Evolutionary conservation across 2,888 invertebrate genomes (phyloP).

Genomic region (Colostygia pectinataria): DNA sequence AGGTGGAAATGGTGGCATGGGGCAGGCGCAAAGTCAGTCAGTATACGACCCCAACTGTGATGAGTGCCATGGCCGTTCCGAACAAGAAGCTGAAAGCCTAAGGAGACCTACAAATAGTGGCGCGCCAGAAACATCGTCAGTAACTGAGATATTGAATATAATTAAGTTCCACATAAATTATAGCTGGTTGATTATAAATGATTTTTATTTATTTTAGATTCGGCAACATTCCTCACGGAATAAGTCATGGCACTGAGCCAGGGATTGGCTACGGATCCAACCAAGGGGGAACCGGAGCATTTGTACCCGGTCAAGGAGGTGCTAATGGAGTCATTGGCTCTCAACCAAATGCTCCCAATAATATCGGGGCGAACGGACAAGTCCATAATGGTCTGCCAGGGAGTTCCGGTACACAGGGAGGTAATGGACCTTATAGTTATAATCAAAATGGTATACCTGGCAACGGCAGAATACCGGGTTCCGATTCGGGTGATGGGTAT

Average conservation of each 20-base stretch:
- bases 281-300: constrained; percentile 9
- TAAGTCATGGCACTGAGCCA: constrained; percentile 24
- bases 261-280: no score
- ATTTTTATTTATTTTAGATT: constrained; percentile 32
- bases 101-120: constrained; percentile 38
- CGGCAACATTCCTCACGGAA: constrained; percentile 25
- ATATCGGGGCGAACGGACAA: neutral
- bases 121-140: constrained; percentile 34
- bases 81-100: constrained; percentile 51
- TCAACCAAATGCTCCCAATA: neutral
- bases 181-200: neutral
- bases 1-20: constrained; percentile 93
- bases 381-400: constrained; percentile 1
- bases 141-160: constrained; percentile 7
- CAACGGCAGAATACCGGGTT: constrained; percentile 11
- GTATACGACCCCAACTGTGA: constrained; percentile 86
- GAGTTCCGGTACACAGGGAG: neutral
- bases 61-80: constrained; percentile 80
- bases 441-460: constrained; percentile 17
- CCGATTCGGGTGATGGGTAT: constrained; percentile 29
- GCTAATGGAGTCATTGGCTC: neutral
- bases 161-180: neutral
- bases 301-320: constrained; percentile 8
- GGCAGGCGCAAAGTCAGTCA: constrained; percentile 94
- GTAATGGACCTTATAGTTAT: constrained; percentile 2